Percentiles rank a stretch among this genome's conserved stretches.
These are phyloP conservation scores for Bombus superbus DNA, from an alignment of 1,140 invertebrate species.

Conservation along the genomic window DNA sequence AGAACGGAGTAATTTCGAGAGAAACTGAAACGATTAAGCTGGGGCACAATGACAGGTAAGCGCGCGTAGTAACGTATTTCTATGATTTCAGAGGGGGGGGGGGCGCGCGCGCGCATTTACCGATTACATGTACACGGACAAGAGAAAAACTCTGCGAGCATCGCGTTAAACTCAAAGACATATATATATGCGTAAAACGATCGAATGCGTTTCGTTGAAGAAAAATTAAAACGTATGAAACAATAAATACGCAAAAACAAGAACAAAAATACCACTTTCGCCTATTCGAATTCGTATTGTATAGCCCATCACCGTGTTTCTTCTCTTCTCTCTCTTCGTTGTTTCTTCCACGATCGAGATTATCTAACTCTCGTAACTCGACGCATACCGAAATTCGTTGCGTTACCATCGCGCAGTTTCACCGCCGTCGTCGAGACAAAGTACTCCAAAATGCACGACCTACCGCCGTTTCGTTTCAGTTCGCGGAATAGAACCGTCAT, in stretches of 20 bases:
- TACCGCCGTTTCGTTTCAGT: neutral
- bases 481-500: neutral
- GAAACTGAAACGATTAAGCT: constrained; percentile 29
- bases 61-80: neutral
- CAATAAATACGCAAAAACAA: constrained; percentile 68
- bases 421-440: neutral
- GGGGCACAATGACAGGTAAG: neutral
- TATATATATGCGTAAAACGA: constrained; percentile 43
- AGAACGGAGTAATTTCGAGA: constrained; percentile 19
- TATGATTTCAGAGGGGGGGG: no score
- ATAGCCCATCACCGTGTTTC: constrained; percentile 49
- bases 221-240: constrained; percentile 65
- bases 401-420: neutral
- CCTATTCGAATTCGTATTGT: constrained; percentile 51
- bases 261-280: constrained; percentile 60
- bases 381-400: constrained; percentile 5
- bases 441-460: neutral
- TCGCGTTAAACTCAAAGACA: constrained; percentile 59
- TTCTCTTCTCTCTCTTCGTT: constrained; percentile 54
- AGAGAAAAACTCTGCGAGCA: constrained; percentile 29
- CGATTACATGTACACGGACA: constrained; percentile 13
- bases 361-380: neutral
- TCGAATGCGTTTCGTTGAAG: constrained; percentile 49
- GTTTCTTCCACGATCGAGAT: constrained; percentile 31
- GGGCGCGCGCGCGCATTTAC: neutral